Evolutionary conservation across 2,888 invertebrate species (phyloP).

Genomic region (Cryptocheilus praepositus): DNA sequence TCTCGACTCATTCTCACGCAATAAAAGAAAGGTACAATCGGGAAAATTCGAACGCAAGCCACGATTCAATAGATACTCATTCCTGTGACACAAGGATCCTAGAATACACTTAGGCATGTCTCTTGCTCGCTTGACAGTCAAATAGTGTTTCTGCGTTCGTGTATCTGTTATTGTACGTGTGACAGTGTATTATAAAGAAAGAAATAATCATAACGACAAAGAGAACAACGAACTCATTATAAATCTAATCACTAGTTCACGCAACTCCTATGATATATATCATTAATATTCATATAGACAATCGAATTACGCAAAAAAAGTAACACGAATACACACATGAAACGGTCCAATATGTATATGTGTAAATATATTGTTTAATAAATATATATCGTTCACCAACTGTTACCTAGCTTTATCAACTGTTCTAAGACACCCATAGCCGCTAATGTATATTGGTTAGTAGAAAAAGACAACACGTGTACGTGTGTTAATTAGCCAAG

Average conservation of each 20-base stretch:
- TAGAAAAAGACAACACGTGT: conserved; percentile 5
- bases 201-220: conserved; percentile 37
- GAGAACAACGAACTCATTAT: conserved; percentile 36
- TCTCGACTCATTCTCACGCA: too few species aligned
- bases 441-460: conserved; percentile 46
- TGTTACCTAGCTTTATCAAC: conserved; percentile 52
- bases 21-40: too few species aligned
- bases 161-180: conserved; percentile 6
- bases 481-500: conserved; percentile 16
- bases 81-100: too few species aligned
- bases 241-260: conserved; percentile 50
- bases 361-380: conserved; percentile 8
- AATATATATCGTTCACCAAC: conserved; percentile 47
- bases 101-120: too few species aligned
- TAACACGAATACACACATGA: conserved; percentile 30
- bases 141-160: neutral
- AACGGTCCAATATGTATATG: conserved; percentile 23
- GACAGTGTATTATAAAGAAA: conserved; percentile 13
- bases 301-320: conserved; percentile 17
- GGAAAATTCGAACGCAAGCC: too few species aligned
- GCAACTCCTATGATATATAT: conserved; percentile 44
- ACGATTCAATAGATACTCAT: too few species aligned
- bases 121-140: too few species aligned
- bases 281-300: conserved; percentile 29
- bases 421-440: conserved; percentile 67